These are phyloP conservation scores for Tethea ocularis DNA, from an alignment of 2,888 invertebrate genomes.

Conservation along the genomic window DNA sequence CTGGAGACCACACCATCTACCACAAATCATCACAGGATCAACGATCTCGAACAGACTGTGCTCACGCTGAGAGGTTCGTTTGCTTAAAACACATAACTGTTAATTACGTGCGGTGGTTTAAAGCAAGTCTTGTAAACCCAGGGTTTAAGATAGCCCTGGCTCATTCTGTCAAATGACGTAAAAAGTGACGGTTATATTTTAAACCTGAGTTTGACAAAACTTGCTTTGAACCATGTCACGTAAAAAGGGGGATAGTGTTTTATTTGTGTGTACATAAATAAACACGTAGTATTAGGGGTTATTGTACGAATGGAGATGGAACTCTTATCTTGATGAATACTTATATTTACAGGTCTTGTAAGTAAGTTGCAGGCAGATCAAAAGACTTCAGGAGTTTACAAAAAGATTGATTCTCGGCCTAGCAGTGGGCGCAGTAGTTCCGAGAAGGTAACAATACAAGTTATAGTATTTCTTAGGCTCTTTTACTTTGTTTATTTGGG, in stretches of 20 bases:
- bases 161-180: too few species aligned
- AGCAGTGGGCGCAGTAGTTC: slow-evolving; percentile 58
- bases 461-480: neutral
- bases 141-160: too few species aligned
- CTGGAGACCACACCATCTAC: slow-evolving; percentile 55
- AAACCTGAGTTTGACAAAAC: too few species aligned
- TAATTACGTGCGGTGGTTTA: too few species aligned
- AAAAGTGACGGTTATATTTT: too few species aligned
- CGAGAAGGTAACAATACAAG: slow-evolving; percentile 58
- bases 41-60: slow-evolving; percentile 79
- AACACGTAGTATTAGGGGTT: too few species aligned
- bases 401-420: slow-evolving; percentile 62
- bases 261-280: too few species aligned
- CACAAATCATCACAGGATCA: slow-evolving; percentile 62
- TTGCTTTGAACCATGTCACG: too few species aligned
- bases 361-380: slow-evolving; percentile 72
- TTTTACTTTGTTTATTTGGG: neutral
- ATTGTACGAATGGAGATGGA: too few species aligned
- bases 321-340: slow-evolving; percentile 4
- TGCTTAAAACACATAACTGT: neutral
- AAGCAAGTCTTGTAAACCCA: too few species aligned
- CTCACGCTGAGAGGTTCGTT: slow-evolving; percentile 72
- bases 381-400: slow-evolving; percentile 49
- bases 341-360: slow-evolving; percentile 60
- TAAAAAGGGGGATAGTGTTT: too few species aligned